Base-by-base conservation (phyloP, 2,888 invertebrate genomes). In the Ectemnius cavifrons region DNA sequence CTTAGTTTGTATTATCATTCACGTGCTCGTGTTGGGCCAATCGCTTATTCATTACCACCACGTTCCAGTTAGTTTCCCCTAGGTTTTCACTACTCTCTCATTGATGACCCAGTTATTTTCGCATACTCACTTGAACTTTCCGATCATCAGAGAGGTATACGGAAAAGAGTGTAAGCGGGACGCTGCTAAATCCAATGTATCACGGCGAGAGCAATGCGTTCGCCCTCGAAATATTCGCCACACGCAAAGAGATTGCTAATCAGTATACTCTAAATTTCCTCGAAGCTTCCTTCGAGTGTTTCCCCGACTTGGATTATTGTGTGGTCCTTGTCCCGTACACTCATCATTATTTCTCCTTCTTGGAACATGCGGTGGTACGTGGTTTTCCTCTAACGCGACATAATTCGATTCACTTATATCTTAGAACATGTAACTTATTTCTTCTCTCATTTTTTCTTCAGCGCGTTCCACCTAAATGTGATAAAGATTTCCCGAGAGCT, bases 211-310 rank as follows among this genome's bases (percentile, higher is more conserved):
- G 92, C 0, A 94, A 94, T 85, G 95, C 94, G 0, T 94, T 95
- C 82, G 88, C 93, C 0, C 80, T 95, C 28, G 94, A 95, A 85
- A 85, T 95, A 20, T 93, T 94, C 72, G 93, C 93, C 2, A 92
- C 93, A 83, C 90, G 92, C 56, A 89, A 92, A 0, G 91, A 92
- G 52, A 93, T 93, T 75, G 93, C 94, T 76, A 92, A 93, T 82
- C 88, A 93, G 89, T 92, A 92, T 73, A 88, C 92, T 0, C 91
- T 91, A 67, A 92, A 94, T 78, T 92, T 95, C 63, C 89, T 96
- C 14, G 92, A 93, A 78, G 94, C 94, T 0, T 93, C 94, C 0
- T 96, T 95, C 87, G 94, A 94, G 84, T 92, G 94, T 56, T 95
- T 93, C 89, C 94, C 94, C 1, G 91, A 93, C 4, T 92, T 92